Percentiles rank a stretch among this genome's conserved stretches.
phyloP scores from a whole-genome alignment of 92 coral and sea anemone species.

The Parazoanthus swiftii region DNA sequence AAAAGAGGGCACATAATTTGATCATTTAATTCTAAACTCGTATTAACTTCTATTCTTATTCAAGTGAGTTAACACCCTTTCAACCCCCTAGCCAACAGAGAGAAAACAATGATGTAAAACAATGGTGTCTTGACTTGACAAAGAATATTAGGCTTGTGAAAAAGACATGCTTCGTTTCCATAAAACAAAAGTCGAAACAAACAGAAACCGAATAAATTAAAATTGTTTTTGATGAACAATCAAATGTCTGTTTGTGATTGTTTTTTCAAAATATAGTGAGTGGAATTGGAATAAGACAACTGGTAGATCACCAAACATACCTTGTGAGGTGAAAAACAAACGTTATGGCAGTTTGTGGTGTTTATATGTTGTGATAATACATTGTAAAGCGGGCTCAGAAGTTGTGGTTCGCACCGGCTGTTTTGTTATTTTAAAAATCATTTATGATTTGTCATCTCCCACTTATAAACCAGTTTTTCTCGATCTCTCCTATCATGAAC shows the following conservation, averaged over 20 bases:
- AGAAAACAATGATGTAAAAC: conserved; percentile 8
- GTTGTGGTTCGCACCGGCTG: neutral
- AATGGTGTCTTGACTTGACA: conserved; percentile 1
- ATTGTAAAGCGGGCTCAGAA: neutral
- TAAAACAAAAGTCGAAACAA: conserved; percentile 25
- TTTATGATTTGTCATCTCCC: neutral
- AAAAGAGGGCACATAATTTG: neutral
- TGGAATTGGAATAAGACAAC: neutral
- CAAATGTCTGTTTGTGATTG: neutral
- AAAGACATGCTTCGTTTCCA: conserved; percentile 17
- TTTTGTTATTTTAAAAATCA: neutral
- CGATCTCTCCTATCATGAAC: neutral
- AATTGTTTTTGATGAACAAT: neutral
- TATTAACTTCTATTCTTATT: conserved; percentile 12
- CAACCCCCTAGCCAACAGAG: conserved; percentile 2
- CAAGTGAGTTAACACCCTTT: neutral
- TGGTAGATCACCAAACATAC: neutral
- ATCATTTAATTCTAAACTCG: conserved; percentile 2
- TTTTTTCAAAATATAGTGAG: neutral
- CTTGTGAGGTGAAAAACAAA: neutral
- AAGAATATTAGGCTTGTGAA: neutral
- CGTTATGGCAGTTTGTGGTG: neutral
- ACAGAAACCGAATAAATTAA: conserved; percentile 17
- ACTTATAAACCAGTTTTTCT: neutral
- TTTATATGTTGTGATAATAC: neutral